Evolutionary conservation across 2,113 vertebrate species (phyloP).

Genomic region (Crotalus helleri): DNA sequence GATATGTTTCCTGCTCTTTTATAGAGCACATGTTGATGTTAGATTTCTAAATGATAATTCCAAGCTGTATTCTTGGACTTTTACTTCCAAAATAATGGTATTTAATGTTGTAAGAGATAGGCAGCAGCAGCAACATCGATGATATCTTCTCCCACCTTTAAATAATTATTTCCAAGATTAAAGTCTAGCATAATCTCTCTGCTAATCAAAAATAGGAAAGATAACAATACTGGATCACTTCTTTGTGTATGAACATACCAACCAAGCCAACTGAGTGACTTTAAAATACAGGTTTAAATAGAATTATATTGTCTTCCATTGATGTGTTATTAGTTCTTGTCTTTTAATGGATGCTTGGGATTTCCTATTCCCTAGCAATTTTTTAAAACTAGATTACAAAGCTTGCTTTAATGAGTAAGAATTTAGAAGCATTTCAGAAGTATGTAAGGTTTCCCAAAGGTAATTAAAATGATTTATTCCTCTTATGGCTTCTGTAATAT

Average conservation of each 20-base stretch:
- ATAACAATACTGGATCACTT: conserved; percentile 48
- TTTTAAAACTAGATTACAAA: conserved; percentile 40
- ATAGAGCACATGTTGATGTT: background rate
- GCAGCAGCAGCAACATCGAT: conserved; percentile 21
- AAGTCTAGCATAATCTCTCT: conserved; percentile 1
- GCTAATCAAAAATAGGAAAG: conserved; percentile 45
- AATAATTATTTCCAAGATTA: background rate
- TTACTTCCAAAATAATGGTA: background rate
- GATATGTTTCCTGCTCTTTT: background rate
- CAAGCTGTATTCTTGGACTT: background rate
- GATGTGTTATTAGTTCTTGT: conserved; percentile 59
- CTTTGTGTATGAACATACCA: conserved; percentile 43
- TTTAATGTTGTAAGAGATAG: background rate
- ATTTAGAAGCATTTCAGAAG: conserved; percentile 34
- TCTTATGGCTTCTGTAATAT: conserved; percentile 5
- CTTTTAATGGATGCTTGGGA: conserved; percentile 57
- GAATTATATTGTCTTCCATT: conserved; percentile 54
- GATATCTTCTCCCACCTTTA: conserved; percentile 10
- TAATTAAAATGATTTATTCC: conserved; percentile 37
- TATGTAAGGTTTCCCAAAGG: background rate
- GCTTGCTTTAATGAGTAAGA: conserved; percentile 29
- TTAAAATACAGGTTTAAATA: conserved; percentile 65
- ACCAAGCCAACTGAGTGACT: conserved; percentile 50
- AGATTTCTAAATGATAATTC: background rate
- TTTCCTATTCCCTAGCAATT: conserved; percentile 34